A percentile compares a stretch with the other conserved stretches of the same genome.
These are phyloP conservation scores for Anarhynchus alexandrinus DNA, from an alignment of 2,113 vertebrate genomes.

Conservation along the genomic window DNA sequence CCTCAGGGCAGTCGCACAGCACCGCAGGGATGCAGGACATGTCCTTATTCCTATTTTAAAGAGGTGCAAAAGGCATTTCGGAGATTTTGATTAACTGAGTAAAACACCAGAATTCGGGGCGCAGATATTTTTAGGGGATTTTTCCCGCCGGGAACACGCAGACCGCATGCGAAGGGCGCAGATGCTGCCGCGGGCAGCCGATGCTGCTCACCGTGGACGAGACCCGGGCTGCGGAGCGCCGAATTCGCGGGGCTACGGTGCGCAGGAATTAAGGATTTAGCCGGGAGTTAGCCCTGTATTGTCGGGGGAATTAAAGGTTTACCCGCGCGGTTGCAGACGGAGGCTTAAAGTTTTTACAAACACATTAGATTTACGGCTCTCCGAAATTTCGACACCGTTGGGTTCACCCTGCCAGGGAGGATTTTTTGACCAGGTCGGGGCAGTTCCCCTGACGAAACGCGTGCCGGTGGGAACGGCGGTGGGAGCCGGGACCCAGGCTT, in stretches of 20 bases:
- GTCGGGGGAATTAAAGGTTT: constrained; percentile 54
- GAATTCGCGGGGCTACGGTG: accelerated
- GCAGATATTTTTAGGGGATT: not conserved
- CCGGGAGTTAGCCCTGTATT: constrained; percentile 12
- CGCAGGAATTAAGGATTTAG: not conserved
- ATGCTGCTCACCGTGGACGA: not conserved
- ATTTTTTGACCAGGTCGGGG: not conserved
- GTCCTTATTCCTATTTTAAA: accelerated
- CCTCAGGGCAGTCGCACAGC: accelerated
- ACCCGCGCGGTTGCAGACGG: not conserved
- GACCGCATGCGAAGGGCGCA: accelerated
- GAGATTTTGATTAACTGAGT: not conserved
- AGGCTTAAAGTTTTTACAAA: constrained; percentile 32
- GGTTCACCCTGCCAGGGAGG: constrained; percentile 22
- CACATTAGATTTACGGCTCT: constrained; percentile 7
- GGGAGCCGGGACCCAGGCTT: not conserved
- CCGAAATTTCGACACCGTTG: not conserved
- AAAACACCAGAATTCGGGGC: not conserved
- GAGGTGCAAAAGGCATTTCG: not conserved
- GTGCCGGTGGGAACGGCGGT: not conserved
- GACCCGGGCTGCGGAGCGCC: not conserved
- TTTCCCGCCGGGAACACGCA: not conserved
- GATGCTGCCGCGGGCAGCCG: not conserved
- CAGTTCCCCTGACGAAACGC: not conserved
- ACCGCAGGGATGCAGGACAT: accelerated